A percentile compares a stretch with the other conserved stretches of the same genome.
phyloP scores from a whole-genome alignment of 2,113 vertebrate genomes.

The Neomonachus schauinslandi region DNA sequence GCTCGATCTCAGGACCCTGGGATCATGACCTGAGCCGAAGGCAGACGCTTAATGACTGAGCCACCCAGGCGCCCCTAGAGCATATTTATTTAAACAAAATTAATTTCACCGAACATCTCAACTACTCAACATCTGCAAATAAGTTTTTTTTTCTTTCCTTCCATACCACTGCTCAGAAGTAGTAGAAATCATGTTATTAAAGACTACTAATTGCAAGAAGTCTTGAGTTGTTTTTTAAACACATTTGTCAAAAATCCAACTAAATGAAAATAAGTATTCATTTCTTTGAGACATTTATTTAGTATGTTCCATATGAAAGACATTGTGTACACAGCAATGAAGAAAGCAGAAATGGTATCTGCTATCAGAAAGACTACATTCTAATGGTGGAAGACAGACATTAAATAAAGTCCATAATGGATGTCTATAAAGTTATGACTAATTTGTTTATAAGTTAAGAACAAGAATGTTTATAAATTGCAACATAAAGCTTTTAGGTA shows the following conservation, averaged over 20 bases:
- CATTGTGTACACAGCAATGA: background rate
- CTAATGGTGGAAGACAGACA: background rate
- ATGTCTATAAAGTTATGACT: background rate
- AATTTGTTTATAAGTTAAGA: background rate
- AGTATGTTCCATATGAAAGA: background rate
- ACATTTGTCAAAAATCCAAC: background rate
- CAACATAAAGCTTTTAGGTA: background rate
- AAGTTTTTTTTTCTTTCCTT: background rate
- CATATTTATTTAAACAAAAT: conserved; percentile 15
- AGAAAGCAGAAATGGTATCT: background rate
- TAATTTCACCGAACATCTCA: conserved; percentile 19
- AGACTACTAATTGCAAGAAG: background rate
- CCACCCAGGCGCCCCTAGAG: too few species aligned
- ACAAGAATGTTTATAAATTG: background rate
- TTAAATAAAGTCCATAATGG: background rate
- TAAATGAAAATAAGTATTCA: background rate
- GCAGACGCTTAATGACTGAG: too few species aligned
- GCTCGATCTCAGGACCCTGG: too few species aligned
- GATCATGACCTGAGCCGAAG: too few species aligned
- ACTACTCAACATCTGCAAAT: background rate
- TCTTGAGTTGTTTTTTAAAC: background rate
- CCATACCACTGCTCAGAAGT: background rate
- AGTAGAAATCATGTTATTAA: background rate
- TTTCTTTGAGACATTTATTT: background rate
- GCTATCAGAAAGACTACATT: background rate